These are phyloP conservation scores for Nesogale talazaci DNA, from an alignment of 2,113 vertebrate genomes.

Conservation along the genomic window DNA sequence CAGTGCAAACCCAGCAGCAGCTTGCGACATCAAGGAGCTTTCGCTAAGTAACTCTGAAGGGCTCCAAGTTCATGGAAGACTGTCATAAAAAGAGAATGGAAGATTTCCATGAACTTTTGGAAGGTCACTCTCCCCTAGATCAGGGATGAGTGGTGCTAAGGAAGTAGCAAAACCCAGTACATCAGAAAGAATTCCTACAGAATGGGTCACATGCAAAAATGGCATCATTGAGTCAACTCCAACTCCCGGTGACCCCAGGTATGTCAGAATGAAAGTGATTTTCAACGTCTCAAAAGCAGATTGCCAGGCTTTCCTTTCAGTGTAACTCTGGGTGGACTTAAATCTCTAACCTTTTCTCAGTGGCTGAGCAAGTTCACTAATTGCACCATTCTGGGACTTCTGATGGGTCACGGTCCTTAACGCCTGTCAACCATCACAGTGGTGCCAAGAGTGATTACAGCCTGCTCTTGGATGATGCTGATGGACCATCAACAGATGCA, in stretches of 20 bases:
- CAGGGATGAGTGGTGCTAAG: background rate
- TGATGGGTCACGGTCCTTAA: background rate
- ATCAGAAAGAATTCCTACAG: background rate
- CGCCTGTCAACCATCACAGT: background rate
- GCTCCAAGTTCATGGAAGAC: no score
- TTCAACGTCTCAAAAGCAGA: background rate
- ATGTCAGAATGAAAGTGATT: background rate
- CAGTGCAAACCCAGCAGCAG: background rate
- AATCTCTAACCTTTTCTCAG: background rate
- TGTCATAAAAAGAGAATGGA: no score
- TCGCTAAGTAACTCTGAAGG: background rate
- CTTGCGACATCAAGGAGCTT: background rate
- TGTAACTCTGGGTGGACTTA: background rate
- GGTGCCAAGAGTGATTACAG: rapidly evolving
- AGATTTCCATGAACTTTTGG: no score
- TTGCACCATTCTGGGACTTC: background rate
- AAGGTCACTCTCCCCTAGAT: background rate
- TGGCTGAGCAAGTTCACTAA: background rate
- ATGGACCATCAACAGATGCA: background rate
- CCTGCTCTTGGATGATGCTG: background rate
- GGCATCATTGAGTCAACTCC: background rate
- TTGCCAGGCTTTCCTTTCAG: background rate
- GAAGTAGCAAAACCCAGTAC: background rate
- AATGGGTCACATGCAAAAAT: background rate
- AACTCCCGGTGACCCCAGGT: background rate